phyloP scores from a whole-genome alignment of 2,888 invertebrate species.

The Mesodorylaimus sp. region DNA sequence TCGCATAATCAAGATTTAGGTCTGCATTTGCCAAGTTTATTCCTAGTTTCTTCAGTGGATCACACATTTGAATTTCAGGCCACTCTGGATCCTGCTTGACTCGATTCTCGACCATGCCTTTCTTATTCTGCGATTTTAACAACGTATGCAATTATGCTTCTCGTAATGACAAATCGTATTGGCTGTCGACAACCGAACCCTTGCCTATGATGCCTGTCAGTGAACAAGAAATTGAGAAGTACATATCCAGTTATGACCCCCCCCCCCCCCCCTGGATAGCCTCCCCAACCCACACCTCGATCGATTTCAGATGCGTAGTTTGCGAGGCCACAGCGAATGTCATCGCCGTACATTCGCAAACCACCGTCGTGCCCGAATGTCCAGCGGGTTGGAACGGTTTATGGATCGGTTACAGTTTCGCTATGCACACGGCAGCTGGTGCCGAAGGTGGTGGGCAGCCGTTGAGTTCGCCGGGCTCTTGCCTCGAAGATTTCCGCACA shows the following conservation, averaged over 20 bases:
- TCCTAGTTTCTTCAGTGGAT: background rate
- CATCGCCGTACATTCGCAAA: constrained; percentile 84
- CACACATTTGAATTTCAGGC: constrained; percentile 34
- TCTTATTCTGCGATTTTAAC: constrained; percentile 80
- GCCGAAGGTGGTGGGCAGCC: constrained; percentile 83
- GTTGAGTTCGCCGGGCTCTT: constrained; percentile 81
- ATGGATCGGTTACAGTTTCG: constrained; percentile 93
- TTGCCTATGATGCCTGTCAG: constrained; percentile 89
- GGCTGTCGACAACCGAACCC: constrained; percentile 66
- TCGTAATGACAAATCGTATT: constrained; percentile 83
- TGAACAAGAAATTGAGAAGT: constrained; percentile 56
- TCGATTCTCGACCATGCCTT: constrained; percentile 88
- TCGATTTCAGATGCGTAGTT: constrained; percentile 72
- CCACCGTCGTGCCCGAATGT: constrained; percentile 60
- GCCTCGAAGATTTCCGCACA: constrained; percentile 86
- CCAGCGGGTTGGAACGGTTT: constrained; percentile 69
- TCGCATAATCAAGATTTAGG: constrained; percentile 88
- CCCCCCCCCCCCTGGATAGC: no score
- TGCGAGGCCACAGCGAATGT: constrained; percentile 88
- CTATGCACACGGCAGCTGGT: constrained; percentile 94
- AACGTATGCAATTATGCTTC: constrained; percentile 90
- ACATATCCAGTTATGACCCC: constrained; percentile 49
- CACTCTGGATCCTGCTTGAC: constrained; percentile 78
- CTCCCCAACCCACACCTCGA: no score
- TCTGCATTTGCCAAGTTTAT: constrained; percentile 30